phyloP scores from a whole-genome alignment of 2,113 vertebrate genomes.

The Lepus americanus region DNA sequence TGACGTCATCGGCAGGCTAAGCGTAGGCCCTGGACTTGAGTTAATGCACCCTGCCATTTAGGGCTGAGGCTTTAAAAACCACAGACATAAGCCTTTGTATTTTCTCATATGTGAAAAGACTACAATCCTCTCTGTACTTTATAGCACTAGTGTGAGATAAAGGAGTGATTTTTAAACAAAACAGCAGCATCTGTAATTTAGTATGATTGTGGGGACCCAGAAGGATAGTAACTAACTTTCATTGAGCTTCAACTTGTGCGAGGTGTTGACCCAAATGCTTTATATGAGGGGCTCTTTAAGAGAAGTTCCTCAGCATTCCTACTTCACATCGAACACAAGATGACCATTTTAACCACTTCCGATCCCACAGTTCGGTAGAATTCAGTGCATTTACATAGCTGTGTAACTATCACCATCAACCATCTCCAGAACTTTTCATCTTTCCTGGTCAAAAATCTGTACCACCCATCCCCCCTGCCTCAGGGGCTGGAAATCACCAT shows the following conservation, averaged over 20 bases:
- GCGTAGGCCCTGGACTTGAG: neutral
- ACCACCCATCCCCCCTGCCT: too few relatives aligned
- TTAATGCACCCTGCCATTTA: neutral
- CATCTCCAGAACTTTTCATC: neutral
- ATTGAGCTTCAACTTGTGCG: neutral
- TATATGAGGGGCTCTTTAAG: neutral
- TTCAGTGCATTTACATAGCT: neutral
- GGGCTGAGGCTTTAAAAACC: neutral
- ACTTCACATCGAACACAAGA: neutral
- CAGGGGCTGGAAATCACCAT: neutral
- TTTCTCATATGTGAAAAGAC: neutral
- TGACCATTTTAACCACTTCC: neutral
- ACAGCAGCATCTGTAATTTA: neutral
- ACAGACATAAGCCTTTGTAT: neutral
- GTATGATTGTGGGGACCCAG: neutral
- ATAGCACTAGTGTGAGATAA: neutral
- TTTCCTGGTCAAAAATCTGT: neutral
- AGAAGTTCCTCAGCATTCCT: neutral
- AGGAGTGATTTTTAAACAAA: conserved; percentile 9
- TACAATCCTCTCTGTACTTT: neutral
- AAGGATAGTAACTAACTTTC: neutral
- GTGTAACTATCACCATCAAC: neutral
- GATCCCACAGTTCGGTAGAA: neutral
- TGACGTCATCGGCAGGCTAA: neutral
- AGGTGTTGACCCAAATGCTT: neutral